Percentiles rank a stretch among this genome's conserved stretches.
Conservation (phyloP, 1,140 invertebrate species). For the Melipona quadrifasciata region DNA sequence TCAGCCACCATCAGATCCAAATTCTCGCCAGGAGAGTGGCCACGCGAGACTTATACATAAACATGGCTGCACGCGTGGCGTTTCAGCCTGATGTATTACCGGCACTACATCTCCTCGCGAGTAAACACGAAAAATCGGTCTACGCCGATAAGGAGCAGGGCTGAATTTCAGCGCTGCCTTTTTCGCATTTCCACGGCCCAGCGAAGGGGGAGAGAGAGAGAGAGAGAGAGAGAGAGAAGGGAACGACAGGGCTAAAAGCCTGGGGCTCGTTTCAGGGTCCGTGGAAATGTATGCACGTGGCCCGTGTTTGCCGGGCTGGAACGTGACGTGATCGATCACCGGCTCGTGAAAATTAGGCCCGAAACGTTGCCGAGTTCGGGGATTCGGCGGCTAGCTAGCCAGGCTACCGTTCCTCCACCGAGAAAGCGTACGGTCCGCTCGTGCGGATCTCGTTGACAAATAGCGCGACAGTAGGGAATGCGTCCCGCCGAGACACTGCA, state of each 20-base stretch:
- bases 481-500: not conserved
- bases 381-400: constrained; percentile 27
- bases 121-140: constrained; percentile 66
- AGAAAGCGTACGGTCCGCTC: constrained; percentile 16
- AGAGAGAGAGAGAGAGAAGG: not conserved
- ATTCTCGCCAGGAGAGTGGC: not conserved
- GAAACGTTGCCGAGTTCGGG: constrained; percentile 49
- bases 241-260: constrained; percentile 21
- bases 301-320: constrained; percentile 45
- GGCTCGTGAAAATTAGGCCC: constrained; percentile 59
- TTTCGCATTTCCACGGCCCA: constrained; percentile 35
- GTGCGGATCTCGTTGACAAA: constrained; percentile 28
- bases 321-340: constrained; percentile 62
- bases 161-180: constrained; percentile 54
- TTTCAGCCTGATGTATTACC: constrained; percentile 62
- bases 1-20: not conserved
- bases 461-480: constrained; percentile 19
- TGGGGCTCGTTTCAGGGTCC: constrained; percentile 38
- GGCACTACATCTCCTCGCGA: constrained; percentile 63
- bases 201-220: too few relatives aligned
- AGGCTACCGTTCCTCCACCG: not conserved
- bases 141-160: constrained; percentile 50
- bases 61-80: constrained; percentile 17
- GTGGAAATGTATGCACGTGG: constrained; percentile 58
- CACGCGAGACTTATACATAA: constrained; percentile 48